Conservation (phyloP, 2,113 vertebrate species). For the Echinops telfairi region DNA sequence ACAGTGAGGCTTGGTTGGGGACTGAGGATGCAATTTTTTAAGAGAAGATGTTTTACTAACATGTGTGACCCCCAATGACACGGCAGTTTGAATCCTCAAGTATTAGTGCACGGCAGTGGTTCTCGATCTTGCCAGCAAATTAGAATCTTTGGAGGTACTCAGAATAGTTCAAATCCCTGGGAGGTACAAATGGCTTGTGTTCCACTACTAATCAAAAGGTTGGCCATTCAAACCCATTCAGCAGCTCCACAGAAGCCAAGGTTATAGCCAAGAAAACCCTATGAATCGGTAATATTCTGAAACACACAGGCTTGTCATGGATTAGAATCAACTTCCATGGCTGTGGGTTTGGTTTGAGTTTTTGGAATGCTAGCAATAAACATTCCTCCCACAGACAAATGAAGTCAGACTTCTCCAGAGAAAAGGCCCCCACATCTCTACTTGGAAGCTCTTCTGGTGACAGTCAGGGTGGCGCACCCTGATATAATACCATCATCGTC, state of each 20-base stretch:
- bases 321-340: neutral
- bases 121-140: neutral
- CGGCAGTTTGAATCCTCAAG: conserved; percentile 5
- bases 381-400: neutral
- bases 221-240: neutral
- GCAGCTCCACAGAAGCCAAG: neutral
- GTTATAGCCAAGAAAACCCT: neutral
- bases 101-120: neutral
- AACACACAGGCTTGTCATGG: neutral
- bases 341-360: neutral
- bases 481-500: neutral
- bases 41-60: neutral
- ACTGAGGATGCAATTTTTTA: neutral
- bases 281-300: neutral
- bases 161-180: neutral
- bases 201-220: neutral
- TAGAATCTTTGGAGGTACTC: neutral
- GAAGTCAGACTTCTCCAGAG: neutral
- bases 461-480: neutral
- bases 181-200: neutral
- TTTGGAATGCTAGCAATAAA: neutral
- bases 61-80: neutral
- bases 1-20: too few species aligned
- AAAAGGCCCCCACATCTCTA: neutral
- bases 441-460: conserved; percentile 22